Base-by-base conservation (phyloP, 2,797 vertebrate genomes). In the Garrulus glandarius region DNA sequence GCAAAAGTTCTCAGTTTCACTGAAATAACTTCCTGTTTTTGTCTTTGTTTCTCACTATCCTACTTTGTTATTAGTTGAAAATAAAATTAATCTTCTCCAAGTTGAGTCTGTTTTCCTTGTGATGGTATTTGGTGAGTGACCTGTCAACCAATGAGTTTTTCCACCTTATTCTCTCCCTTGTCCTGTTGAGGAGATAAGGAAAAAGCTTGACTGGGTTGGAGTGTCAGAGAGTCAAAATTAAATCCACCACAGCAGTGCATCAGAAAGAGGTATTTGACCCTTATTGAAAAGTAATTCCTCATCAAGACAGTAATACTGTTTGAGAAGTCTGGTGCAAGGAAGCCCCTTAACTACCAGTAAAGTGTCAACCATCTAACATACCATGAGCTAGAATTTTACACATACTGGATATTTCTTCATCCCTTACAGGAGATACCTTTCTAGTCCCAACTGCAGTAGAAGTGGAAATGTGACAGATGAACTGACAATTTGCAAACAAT, bases 201-300 rank as follows among this genome's bases (percentile, higher is more conserved):
- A 32, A n/a, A 5, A n/a, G 2, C 49, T 26, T 43, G 18, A 23
- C 4, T 65, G 13, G 4, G 1, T n/a, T 44, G 3, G 7, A 2
- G 5, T 60, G 27, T 69, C 24, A 84, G 11, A 34, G 10, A 65
- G 10, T 3, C 22, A 27, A 78, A 52, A 11, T 57, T 13, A 75
- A 74, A 70, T 70, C 6, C 61, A 61, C 17, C 9, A 36, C 9
- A 81, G 11, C 11, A 83, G 21, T 27, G 13, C 7, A 49, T 69
- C 32, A 65, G 17, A 67, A 76, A 59, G 52, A 69, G 11, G 1
- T 52, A 60, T 64, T 47, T 64, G 5, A 8, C 5, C 8, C 8
- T 79, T 39, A 32, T 7, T 53, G 23, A 67, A 63, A 49, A 70
- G 63, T 24, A 3, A 39, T 63, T 65, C 21, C 5, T 43, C 46